A percentile compares a stretch with the other conserved stretches of the same genome.
Conservation (phyloP, 2,113 vertebrate genomes). For the Pardalotus punctatus region DNA sequence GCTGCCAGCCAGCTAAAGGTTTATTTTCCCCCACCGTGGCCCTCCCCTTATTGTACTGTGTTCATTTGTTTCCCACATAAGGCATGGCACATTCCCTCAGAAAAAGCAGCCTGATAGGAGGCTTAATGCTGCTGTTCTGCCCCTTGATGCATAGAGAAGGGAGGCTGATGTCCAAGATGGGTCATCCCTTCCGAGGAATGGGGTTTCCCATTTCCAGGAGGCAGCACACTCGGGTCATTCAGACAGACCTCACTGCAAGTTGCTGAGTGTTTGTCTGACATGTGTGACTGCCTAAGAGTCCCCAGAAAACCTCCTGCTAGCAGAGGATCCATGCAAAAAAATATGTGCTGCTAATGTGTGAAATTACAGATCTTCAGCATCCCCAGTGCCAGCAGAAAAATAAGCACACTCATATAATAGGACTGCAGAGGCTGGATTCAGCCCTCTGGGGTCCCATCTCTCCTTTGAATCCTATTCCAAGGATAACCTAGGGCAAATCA, state of each 20-base stretch:
- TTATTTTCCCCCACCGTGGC: neutral
- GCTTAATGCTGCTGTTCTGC: neutral
- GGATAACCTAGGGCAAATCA: neutral
- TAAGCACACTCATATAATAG: neutral
- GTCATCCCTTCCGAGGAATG: neutral
- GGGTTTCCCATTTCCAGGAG: neutral
- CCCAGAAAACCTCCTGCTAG: neutral
- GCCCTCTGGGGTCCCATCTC: neutral
- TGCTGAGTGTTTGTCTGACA: neutral
- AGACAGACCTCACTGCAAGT: neutral
- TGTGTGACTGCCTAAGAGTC: neutral
- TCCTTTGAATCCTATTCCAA: neutral
- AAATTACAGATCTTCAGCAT: neutral
- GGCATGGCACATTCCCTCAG: neutral
- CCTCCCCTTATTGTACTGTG: neutral
- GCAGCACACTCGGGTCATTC: fast-evolving
- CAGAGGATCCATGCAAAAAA: neutral
- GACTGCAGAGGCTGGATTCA: neutral
- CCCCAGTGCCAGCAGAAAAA: neutral
- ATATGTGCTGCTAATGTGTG: neutral
- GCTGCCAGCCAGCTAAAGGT: slow-evolving; percentile 10
- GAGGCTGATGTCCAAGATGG: neutral
- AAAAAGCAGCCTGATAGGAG: neutral
- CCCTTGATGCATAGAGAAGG: neutral
- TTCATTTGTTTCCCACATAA: neutral